Evolutionary conservation across 2,888 invertebrate species (phyloP), one percentile per base, ranked within the genome.

Genomic region (Eristalis pertinax): DNA sequence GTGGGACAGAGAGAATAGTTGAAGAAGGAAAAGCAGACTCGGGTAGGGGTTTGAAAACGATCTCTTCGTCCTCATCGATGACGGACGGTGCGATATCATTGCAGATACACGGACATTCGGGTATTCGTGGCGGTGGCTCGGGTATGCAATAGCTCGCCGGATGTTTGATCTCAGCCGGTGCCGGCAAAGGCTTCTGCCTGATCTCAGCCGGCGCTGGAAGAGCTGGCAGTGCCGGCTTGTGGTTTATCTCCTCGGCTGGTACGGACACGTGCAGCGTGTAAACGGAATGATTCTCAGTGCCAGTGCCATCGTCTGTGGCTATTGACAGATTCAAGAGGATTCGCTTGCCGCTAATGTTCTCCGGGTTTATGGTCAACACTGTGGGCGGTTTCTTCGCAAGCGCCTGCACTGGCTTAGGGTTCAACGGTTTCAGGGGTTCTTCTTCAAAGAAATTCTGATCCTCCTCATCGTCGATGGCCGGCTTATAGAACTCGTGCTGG

Each of bases 311-410:
- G 90, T 96, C 96, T 62, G 96, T 95, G 84, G 96, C 95, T 90
- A 97, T 97, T 10, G 97, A 97, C 89, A 97, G 94, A 93, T 97
- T 97, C 85, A 97, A 96, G 89, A 97, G 94, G 90, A 97, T 95
- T 90, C 96, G 95, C 92, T 95, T 93, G 90, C 90, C 90, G 41
- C 90, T 89, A n/a, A 88, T 88, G 83, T 91, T 90, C 13, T 86
- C 72, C 1, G 92, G 91, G 19, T 89, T 91, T 22, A 91, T 72
- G 4, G 74, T 78, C 8, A 84, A 78, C 1, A 78, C 13, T 15
- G 87, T 70, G 5, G 72, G n/a, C 1, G 22, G 26, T 38, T 56
- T 72, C 19, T 73, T 50, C 32, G 65, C 15, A 0, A 15, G 19
- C 50, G n/a, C 13, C 90, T 90, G 7, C 19, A 56, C 22, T 62